A percentile compares a stretch with the other conserved stretches of the same genome.
Evolutionary conservation across 2,113 vertebrate species (phyloP).

Genomic region (Takifugu flavidus): DNA sequence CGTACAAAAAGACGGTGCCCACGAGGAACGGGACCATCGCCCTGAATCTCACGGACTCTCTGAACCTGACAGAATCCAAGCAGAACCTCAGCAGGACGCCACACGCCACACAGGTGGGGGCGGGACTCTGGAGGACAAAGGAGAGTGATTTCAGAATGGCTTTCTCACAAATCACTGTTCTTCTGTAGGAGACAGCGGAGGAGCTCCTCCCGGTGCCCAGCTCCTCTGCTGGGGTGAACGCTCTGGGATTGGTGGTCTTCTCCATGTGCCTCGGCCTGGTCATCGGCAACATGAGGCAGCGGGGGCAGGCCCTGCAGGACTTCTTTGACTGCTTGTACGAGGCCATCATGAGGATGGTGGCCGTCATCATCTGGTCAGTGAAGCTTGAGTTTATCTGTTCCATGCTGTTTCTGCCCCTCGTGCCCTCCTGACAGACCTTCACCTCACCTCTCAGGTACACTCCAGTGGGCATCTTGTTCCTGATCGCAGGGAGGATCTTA

Average conservation of each 20-base stretch:
- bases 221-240: constrained; percentile 89
- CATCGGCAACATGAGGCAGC: constrained; percentile 94
- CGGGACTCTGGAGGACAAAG: neutral
- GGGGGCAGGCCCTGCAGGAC: constrained; percentile 86
- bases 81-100: constrained; percentile 80
- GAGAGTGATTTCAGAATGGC: neutral
- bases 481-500: constrained; percentile 95
- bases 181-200: constrained; percentile 76
- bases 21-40: constrained; percentile 72
- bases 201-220: constrained; percentile 85
- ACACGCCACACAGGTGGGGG: constrained; percentile 74
- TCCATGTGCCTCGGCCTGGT: constrained; percentile 94
- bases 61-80: constrained; percentile 59
- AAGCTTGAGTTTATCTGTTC: too few species aligned
- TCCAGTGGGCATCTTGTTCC: constrained; percentile 93
- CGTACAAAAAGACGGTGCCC: constrained; percentile 81
- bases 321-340: constrained; percentile 97
- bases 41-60: constrained; percentile 56
- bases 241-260: constrained; percentile 93
- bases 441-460: constrained; percentile 80
- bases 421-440: neutral
- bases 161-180: neutral
- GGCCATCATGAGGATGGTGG: constrained; percentile 95
- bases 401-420: neutral
- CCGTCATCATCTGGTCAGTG: constrained; percentile 96